Base-by-base conservation (phyloP, 1,140 invertebrate genomes). In the Drosophila obscura region DNA sequence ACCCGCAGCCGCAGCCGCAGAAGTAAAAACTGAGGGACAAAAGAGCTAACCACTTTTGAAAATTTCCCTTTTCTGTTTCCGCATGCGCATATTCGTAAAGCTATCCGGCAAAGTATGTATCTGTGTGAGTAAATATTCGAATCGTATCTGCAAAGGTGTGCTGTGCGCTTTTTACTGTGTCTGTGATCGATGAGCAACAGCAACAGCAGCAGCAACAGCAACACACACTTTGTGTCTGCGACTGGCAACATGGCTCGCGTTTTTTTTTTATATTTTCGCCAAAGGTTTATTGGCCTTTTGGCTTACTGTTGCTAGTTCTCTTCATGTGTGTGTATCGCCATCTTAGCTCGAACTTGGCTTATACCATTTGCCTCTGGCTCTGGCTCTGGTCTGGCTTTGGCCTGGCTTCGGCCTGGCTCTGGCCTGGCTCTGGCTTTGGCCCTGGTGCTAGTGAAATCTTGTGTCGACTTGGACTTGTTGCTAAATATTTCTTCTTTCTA, bases 251-350 rank as follows among this genome's bases (percentile, higher is more conserved):
- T 74, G 60, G 72, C 64, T 59, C 62, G 80, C 56, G 76, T 79
- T 80, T 69, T 78, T 79, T 80, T 69, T 72, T 44, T 55, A 22
- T 58, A 16, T 63, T 9, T 44, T 31, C 57, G 53, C n/a, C 63
- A 79, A 87, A 82, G 82, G 82, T 88, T 87, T 87, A 88, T 87
- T 87, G 82, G 82, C 82, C 82, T 87, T 88, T 82, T 87, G 83
- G 49, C 83, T 79, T 72, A 85, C 77, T 76, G 53, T 79, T 43
- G 26, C 16, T 44, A 16, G 49, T 7, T 43, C 26, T 74, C 24
- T 51, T 22, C 26, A 19, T 56, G 31, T 64, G 59, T 75, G 60
- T 82, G 60, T 82, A 69, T 80, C 76, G 80, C 72, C 65, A 78
- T 77, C 80, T 85, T 71, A 75, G 82, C 77, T 41, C 61, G 60